phyloP scores from a whole-genome alignment of 2,113 vertebrate species.

The Rallus limicola region DNA sequence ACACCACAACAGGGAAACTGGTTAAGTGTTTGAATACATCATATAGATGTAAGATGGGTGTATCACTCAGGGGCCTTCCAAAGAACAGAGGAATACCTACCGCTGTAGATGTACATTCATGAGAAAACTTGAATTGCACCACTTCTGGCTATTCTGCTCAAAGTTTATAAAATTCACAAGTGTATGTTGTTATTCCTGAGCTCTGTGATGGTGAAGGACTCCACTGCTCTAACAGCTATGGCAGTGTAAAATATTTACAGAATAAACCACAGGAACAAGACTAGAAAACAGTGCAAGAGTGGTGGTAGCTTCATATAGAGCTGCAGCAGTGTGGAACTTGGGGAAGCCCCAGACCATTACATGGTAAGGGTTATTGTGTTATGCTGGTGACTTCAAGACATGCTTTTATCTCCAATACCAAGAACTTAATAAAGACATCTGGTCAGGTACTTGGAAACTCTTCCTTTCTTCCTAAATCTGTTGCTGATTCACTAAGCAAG shows the following conservation, averaged over 20 bases:
- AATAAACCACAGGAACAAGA: neutral
- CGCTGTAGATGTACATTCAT: rapidly evolving
- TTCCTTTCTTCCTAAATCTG: neutral
- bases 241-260: neutral
- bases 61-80: neutral
- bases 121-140: neutral
- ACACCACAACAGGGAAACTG: neutral
- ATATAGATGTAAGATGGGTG: neutral
- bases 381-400: neutral
- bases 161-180: neutral
- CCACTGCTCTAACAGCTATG: neutral
- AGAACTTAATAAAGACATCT: neutral
- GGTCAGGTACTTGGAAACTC: neutral
- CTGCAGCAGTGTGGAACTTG: rapidly evolving
- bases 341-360: neutral
- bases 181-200: neutral
- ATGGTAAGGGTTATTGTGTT: neutral
- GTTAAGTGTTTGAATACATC: neutral
- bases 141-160: neutral
- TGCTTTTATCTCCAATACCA: neutral
- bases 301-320: neutral
- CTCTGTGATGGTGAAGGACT: neutral
- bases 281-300: neutral
- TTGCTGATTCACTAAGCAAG: neutral
- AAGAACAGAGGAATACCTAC: neutral